phyloP scores from a whole-genome alignment of 2,797 vertebrate species.

The Falco novaeseelandiae region DNA sequence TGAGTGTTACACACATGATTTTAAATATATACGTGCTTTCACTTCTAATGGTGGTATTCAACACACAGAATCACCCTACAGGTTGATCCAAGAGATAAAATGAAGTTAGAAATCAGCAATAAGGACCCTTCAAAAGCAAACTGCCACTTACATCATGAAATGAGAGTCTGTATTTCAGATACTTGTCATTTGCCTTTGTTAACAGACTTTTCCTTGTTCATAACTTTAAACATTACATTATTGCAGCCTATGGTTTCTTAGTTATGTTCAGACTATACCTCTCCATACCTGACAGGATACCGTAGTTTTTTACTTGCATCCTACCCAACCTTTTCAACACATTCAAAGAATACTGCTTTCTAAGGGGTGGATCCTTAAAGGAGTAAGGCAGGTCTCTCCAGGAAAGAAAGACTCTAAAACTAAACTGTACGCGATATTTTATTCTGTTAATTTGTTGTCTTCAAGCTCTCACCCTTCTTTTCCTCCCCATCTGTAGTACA shows the following conservation, averaged over 20 bases:
- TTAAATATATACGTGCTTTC: neutral
- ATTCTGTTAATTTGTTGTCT: neutral
- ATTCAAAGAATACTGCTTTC: neutral
- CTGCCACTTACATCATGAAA: neutral
- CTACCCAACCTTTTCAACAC: neutral
- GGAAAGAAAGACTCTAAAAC: neutral
- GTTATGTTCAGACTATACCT: neutral
- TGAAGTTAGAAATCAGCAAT: neutral
- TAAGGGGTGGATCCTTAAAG: neutral
- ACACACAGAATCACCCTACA: neutral
- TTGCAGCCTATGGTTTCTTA: neutral
- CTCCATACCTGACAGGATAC: neutral
- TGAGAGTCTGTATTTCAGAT: neutral
- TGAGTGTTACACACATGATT: neutral
- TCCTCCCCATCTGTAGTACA: neutral
- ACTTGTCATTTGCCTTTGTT: neutral
- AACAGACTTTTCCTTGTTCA: neutral
- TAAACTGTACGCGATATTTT: neutral
- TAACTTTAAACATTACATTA: neutral
- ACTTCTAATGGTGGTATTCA: neutral
- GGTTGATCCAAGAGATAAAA: neutral
- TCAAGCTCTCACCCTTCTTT: neutral
- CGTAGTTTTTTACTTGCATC: neutral
- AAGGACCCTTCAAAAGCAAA: neutral
- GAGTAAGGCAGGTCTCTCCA: neutral